These are phyloP conservation scores for Nymphalis urticae DNA, from an alignment of 2,888 invertebrate genomes.

Conservation along the genomic window DNA sequence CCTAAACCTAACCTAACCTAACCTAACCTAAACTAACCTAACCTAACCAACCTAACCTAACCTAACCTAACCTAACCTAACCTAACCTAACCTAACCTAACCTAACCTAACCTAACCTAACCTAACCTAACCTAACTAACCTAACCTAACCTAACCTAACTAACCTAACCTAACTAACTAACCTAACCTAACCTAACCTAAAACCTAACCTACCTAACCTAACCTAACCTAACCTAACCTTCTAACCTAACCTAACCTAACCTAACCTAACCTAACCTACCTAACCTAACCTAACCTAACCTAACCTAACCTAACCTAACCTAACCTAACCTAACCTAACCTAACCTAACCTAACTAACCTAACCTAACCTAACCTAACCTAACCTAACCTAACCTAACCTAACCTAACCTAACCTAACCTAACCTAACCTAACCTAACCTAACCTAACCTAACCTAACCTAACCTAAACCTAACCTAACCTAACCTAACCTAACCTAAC, in stretches of 20 bases:
- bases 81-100: conserved; percentile 24
- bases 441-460: conserved; percentile 40
- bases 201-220: conserved; percentile 27
- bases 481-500: conserved; percentile 36
- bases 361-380: conserved; percentile 34
- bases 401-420: conserved; percentile 36
- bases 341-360: conserved; percentile 35
- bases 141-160: conserved; percentile 34
- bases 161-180: conserved; percentile 27
- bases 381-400: conserved; percentile 35
- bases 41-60: conserved; percentile 43
- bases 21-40: conserved; percentile 42
- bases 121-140: conserved; percentile 33
- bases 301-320: conserved; percentile 30
- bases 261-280: conserved; percentile 31
- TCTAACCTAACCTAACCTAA: conserved; percentile 16
- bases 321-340: conserved; percentile 33
- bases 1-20: conserved; percentile 41
- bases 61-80: conserved; percentile 31
- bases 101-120: conserved; percentile 17
- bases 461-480: conserved; percentile 37
- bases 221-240: conserved; percentile 30
- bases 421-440: conserved; percentile 37
- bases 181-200: conserved; percentile 20
- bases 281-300: conserved; percentile 36